Evolutionary conservation across 53 echinoderm and acorn worm genomes (phyloP).

Genomic region (Hippasteria phrygiana): DNA sequence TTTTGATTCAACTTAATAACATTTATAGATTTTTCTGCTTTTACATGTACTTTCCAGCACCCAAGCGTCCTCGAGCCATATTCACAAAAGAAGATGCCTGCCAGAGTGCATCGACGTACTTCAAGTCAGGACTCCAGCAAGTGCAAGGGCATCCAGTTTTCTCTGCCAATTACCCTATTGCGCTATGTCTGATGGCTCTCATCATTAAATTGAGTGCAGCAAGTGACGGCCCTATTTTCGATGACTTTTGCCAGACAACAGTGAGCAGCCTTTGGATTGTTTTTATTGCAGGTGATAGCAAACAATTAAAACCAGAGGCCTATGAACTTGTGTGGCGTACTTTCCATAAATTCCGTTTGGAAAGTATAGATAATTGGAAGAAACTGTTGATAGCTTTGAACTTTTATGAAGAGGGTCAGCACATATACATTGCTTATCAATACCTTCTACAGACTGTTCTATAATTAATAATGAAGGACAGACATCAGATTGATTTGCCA

Average conservation of each 20-base stretch:
- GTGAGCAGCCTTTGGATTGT: background rate
- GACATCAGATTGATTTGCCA: background rate
- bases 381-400: background rate
- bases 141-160: no score
- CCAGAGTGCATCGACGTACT: no score
- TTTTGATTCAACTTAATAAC: no score
- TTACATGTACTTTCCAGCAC: no score
- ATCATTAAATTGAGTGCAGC: background rate
- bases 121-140: no score
- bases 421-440: background rate
- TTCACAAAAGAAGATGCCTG: no score
- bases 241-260: background rate
- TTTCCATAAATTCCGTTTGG: background rate
- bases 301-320: background rate
- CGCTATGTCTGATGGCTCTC: background rate
- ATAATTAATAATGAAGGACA: background rate
- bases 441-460: background rate
- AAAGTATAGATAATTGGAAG: background rate
- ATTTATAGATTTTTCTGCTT: no score
- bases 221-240: background rate
- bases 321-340: background rate
- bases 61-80: no score
- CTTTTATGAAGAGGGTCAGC: background rate
- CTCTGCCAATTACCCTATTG: slow-evolving; percentile 2
- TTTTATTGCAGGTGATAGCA: background rate